A percentile compares a stretch with the other conserved stretches of the same genome.
phyloP scores from a whole-genome alignment of 2,797 vertebrate genomes.

The Rhinophrynus dorsalis region DNA sequence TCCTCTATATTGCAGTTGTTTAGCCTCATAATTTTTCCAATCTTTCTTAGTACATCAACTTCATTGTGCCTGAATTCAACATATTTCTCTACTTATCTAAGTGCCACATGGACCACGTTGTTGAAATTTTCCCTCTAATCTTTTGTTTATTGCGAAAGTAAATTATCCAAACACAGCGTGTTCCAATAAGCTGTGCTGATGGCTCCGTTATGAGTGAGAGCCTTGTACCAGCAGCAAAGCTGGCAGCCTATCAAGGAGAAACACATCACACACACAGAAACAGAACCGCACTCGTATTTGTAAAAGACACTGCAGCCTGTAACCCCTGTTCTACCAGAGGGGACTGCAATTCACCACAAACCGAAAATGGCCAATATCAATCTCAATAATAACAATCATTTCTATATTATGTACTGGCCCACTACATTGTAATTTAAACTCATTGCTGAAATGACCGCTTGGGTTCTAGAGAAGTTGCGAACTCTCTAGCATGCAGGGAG shows the following conservation, averaged over 20 bases:
- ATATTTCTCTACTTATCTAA: slow-evolving; percentile 70
- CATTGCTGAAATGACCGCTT: too few species aligned
- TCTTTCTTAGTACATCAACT: too few species aligned
- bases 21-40: too few species aligned
- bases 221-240: slow-evolving; percentile 75
- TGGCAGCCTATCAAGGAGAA: slow-evolving; percentile 71
- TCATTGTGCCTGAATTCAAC: slow-evolving; percentile 51
- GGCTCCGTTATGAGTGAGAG: slow-evolving; percentile 78
- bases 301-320: slow-evolving; percentile 56
- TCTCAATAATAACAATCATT: too few species aligned
- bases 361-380: too few species aligned
- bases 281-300: slow-evolving; percentile 67
- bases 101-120: slow-evolving; percentile 66
- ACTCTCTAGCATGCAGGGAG: too few species aligned
- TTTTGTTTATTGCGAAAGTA: slow-evolving; percentile 87
- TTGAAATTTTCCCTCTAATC: slow-evolving; percentile 79
- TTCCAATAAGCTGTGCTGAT: slow-evolving; percentile 67
- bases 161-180: slow-evolving; percentile 77
- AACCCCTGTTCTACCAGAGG: slow-evolving; percentile 48
- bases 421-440: too few species aligned
- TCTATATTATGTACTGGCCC: too few species aligned
- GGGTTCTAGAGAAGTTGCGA: too few species aligned
- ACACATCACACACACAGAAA: slow-evolving; percentile 53
- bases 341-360: not conserved
- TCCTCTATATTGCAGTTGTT: too few species aligned